Base-by-base conservation (phyloP, 2,113 vertebrate species). In the Syngnathus scovelli region DNA sequence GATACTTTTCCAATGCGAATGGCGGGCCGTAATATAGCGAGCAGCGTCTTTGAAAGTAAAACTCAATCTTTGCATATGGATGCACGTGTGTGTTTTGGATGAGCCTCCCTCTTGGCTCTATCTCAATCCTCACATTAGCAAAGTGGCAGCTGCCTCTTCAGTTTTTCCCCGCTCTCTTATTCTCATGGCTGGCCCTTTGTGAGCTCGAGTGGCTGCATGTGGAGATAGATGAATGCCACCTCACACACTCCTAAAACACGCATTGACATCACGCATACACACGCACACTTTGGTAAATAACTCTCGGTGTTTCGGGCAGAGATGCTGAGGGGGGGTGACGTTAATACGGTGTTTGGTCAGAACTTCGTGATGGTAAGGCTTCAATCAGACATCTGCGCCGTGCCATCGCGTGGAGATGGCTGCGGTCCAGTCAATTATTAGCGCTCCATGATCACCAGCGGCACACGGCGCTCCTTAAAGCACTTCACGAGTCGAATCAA, bases 121-220 rank as follows among this genome's bases (percentile, higher is more conserved):
- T 82, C 70, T 83, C 74, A 74, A 70, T 83, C 81, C 61, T 82
- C 81, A 65, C 76, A 83, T 80, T 78, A 85, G 87, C 76, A 78
- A 85, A 87, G 87, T 86, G 74, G 83, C 88, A 90, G 88, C 88
- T 90, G 88, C 86, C 87, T 87, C 88, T 86, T 84, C 85, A 89
- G 78, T 79, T 77, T 82, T 74, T 43, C 41, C 81, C 81, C 77
- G 78, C 83, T 82, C 81, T 79, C 77, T 81, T 68, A 74, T 83
- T 83, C 81, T 85, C 78, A 72, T 83, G 73, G 77, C 81, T 83
- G 72, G 81, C 63, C 82, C 78, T 89, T 90, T 89, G 86, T 89
- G 82, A 77, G 78, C 71, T 72, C 64, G 79, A 90, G 87, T 87
- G 86, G 88, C 77, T 83, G 82, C 87, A 90, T 88, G 88, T 90